Base-by-base conservation (phyloP, 2,888 invertebrate genomes). In the Maniola hyperantus region DNA sequence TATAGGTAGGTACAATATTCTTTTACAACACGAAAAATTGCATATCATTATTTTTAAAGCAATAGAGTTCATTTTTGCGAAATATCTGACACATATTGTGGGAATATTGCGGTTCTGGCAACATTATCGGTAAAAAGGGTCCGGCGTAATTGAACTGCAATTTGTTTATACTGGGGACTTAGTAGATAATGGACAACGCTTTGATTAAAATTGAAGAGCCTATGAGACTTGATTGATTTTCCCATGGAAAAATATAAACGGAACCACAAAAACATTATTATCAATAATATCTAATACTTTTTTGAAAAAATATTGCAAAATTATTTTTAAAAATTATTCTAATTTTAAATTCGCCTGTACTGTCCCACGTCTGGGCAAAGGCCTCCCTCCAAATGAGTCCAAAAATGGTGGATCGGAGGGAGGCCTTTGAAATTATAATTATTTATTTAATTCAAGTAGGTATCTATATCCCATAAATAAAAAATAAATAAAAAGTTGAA, bases 101-200 rank as follows among this genome's bases (percentile, higher is more conserved):
- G 50, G 15, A 57, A 65, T 65, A 55, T 62, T 63, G 44, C 63
- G 63, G 61, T 66, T 76, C 73, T 68, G 77, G 77, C 79, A 79
- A 82, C 81, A 83, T 81, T 80, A 79, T 78, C 76, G 76, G 77
- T 76, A 76, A 76, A 83, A 78, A 79, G 88, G 86, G 85, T 87
- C 82, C 80, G 82, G 82, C 83, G 81, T 85, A 84, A 85, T 88
- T 84, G 85, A 83, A 83, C 82, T 67, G 76, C 76, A 83, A 83
- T 84, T 84, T 85, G 81, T 84, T 84, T 84, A 80, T 82, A 78
- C 74, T 81, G 74, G 76, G 79, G 79, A 72, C 74, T 72, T 65
- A 66, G 71, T 72, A 79, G 80, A 83, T 82, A 81, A 77, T 75
- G 74, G 76, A 76, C 71, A 74, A 70, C 72, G 81, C 77, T 79